These are phyloP conservation scores for Echiichthys vipera DNA, from an alignment of 2,797 vertebrate species.

Conservation along the genomic window DNA sequence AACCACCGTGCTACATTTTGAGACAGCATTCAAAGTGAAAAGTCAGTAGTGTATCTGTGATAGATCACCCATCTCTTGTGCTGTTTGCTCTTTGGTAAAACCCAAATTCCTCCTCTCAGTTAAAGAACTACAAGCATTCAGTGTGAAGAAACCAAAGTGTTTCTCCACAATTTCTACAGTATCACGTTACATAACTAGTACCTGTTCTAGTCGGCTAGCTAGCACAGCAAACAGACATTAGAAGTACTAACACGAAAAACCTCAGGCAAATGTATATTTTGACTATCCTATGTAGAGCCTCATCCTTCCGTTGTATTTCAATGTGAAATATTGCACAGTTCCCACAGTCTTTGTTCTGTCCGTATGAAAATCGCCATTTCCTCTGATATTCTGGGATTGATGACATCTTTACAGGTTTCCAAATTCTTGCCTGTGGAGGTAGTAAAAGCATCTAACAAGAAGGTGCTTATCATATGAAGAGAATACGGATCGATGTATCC, in stretches of 20 bases:
- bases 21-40: slow-evolving; percentile 67
- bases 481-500: slow-evolving; percentile 12
- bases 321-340: slow-evolving; percentile 86
- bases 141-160: slow-evolving; percentile 25
- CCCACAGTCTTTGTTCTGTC: slow-evolving; percentile 79
- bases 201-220: slow-evolving; percentile 64
- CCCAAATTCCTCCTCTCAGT: slow-evolving; percentile 59
- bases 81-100: slow-evolving; percentile 78
- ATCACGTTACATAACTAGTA: slow-evolving; percentile 57
- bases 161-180: slow-evolving; percentile 73
- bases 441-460: slow-evolving; percentile 64
- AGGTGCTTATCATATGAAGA: slow-evolving; percentile 33
- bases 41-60: slow-evolving; percentile 74
- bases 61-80: slow-evolving; percentile 55
- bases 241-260: slow-evolving; percentile 42
- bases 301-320: slow-evolving; percentile 71
- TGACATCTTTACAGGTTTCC: slow-evolving; percentile 13
- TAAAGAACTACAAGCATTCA: slow-evolving; percentile 56
- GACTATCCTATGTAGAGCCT: slow-evolving; percentile 51
- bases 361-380: slow-evolving; percentile 29
- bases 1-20: slow-evolving; percentile 71
- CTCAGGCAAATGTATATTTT: slow-evolving; percentile 64
- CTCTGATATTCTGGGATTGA: slow-evolving; percentile 38
- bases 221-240: slow-evolving; percentile 50
- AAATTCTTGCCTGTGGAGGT: slow-evolving; percentile 77